Percentiles rank a stretch among this genome's conserved stretches.
phyloP scores from a whole-genome alignment of 2,113 vertebrate genomes.

The Phyllostomus hastatus region DNA sequence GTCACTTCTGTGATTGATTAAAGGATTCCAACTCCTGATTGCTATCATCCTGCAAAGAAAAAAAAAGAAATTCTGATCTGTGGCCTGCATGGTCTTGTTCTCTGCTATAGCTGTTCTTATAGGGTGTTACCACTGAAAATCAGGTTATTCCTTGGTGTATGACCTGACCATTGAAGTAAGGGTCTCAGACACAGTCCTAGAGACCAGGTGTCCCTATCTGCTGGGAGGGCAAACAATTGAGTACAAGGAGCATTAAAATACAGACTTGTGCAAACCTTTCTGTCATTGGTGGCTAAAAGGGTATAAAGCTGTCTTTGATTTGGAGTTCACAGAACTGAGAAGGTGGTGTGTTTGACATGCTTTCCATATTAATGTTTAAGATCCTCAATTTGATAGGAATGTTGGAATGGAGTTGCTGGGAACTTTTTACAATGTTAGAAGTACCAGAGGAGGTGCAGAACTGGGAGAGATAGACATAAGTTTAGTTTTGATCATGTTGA shows the following conservation, averaged over 20 bases:
- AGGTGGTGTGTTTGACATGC: not conserved
- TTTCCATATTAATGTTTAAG: not conserved
- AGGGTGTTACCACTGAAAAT: not conserved
- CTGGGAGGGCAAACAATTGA: not conserved
- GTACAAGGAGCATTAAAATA: not conserved
- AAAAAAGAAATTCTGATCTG: not conserved
- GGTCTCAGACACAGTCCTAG: not conserved
- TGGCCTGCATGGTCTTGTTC: not conserved
- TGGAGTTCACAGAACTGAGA: not conserved
- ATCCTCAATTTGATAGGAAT: not conserved
- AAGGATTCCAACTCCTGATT: not conserved
- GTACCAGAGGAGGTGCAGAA: not conserved
- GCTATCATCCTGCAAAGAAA: not conserved
- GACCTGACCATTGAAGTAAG: not conserved
- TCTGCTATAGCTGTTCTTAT: not conserved
- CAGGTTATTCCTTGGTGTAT: not conserved
- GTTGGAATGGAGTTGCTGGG: not conserved
- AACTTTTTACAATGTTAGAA: not conserved
- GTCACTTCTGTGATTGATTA: not conserved
- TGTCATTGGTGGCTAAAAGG: not conserved
- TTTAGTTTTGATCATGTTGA: not conserved
- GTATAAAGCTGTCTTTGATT: not conserved
- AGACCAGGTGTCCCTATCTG: not conserved
- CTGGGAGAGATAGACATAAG: not conserved
- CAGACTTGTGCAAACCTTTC: not conserved